Percentiles rank a stretch among this genome's conserved stretches.
Conservation (phyloP, 2,113 vertebrate species). For the Eretmochelys imbricata region DNA sequence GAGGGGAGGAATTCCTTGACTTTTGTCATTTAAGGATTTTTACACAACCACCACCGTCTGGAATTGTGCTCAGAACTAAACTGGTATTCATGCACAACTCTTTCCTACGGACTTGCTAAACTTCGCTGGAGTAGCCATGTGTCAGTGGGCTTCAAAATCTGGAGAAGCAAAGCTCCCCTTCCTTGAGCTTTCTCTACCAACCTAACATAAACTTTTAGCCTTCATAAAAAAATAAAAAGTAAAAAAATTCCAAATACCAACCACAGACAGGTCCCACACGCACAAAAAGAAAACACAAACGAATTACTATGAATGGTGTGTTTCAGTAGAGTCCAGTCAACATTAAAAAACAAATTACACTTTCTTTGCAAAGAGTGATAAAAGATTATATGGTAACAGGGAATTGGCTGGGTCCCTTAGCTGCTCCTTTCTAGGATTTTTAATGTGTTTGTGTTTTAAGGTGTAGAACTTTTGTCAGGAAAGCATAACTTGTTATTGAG, state of each 20-base stretch:
- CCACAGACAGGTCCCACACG: not conserved
- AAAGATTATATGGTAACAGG: not conserved
- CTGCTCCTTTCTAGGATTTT: not conserved
- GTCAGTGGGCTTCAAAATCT: not conserved
- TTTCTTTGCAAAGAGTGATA: not conserved
- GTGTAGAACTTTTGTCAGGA: not conserved
- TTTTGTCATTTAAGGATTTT: not conserved
- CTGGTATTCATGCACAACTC: not conserved
- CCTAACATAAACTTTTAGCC: not conserved
- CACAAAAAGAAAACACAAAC: not conserved
- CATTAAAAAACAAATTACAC: not conserved
- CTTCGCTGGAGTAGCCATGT: not conserved
- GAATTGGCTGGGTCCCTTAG: not conserved
- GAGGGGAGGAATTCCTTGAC: not conserved
- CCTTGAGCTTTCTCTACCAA: not conserved
- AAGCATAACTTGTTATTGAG: not conserved
- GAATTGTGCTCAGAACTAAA: not conserved
- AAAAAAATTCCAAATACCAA: no score
- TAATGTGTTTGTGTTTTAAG: not conserved
- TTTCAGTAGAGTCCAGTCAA: not conserved
- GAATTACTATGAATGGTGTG: not conserved
- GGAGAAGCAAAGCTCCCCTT: fast-evolving
- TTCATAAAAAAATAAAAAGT: not conserved
- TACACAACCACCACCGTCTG: not conserved
- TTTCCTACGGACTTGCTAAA: not conserved